Evolutionary conservation across 2,797 vertebrate species (phyloP), one percentile per base, ranked within the genome.

Genomic region (Premnoplex brunnescens): DNA sequence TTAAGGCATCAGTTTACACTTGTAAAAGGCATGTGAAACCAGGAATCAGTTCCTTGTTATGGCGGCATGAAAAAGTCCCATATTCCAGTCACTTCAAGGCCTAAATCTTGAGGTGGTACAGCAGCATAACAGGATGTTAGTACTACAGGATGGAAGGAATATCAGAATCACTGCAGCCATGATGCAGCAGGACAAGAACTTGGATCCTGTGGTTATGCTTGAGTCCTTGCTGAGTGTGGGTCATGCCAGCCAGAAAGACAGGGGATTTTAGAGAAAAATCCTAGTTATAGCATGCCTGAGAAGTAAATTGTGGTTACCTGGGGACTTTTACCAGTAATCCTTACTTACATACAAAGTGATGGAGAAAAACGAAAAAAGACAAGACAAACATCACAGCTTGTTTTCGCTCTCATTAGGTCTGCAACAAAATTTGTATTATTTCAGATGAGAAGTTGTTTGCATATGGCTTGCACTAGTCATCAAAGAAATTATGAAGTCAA

Each of bases 121-220:
- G 51, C 1, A 39, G 21, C 0, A 0, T 28, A 49, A 30, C 5
- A 46, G 43, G 17, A 10, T 46, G 9, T 43, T 85, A 28, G 12
- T 63, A 43, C 9, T 52, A 10, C 6, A 36, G 8, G 6, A 6
- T 9, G 3, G 83, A 88, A 75, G 19, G 17, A 81, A 55, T 34
- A 11, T 28, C 22, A 37, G 56, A 77, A 49, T 60, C 14, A 12
- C 41, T 67, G 27, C 24, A 4, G 2, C 9, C 2, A 2, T 39
- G 52, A 16, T 37, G 22, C 27, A 74, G n/a, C 39, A 73, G 52
- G 27, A 62, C 6, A 23, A 51, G 10, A 1, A 2, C 26, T 34
- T 27, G 11, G 1, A 15, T 43, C 12, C 12, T 3, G 1, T 37
- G 32, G 10, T 34, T 77, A 41, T 77, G 14, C 39, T 46, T 54